phyloP scores from a whole-genome alignment of 2,888 invertebrate species.

The Zhuqinia jingwanae region DNA sequence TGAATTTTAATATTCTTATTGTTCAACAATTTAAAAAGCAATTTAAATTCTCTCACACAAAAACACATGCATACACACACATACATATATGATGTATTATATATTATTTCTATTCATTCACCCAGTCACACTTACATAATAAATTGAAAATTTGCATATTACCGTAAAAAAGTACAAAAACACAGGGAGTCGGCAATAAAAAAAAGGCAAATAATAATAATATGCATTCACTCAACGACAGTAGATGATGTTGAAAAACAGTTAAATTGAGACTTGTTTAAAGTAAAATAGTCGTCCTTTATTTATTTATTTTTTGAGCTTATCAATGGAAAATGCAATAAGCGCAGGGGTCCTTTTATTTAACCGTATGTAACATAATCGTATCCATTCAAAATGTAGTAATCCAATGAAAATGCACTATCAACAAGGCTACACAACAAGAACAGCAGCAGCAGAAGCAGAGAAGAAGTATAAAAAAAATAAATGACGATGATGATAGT shows the following conservation, averaged over 20 bases:
- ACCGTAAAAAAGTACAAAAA: not conserved
- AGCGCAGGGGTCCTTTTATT: not conserved
- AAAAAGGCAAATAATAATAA: conserved; percentile 28
- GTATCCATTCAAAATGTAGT: not conserved
- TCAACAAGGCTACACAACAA: too few relatives aligned
- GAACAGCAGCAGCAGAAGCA: too few relatives aligned
- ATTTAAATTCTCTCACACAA: conserved; percentile 53
- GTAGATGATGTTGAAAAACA: conserved; percentile 12
- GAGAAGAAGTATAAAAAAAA: not conserved
- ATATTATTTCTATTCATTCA: too few relatives aligned
- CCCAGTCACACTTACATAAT: not conserved
- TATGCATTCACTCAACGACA: not conserved
- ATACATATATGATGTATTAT: too few relatives aligned
- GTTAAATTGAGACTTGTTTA: conserved; percentile 34
- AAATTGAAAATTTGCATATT: not conserved
- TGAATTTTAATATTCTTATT: conserved; percentile 50
- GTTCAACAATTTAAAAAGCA: conserved; percentile 47
- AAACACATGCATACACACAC: not conserved
- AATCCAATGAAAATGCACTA: too few relatives aligned
- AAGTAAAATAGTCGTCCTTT: conserved; percentile 25
- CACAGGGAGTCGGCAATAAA: conserved; percentile 35
- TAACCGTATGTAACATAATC: not conserved
- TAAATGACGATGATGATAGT: not conserved
- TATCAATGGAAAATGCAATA: not conserved
- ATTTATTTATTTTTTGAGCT: not conserved